Evolutionary conservation across 2,888 invertebrate genomes (phyloP), one percentile per base, ranked within the genome.

Genomic region (Fragum fragum): DNA sequence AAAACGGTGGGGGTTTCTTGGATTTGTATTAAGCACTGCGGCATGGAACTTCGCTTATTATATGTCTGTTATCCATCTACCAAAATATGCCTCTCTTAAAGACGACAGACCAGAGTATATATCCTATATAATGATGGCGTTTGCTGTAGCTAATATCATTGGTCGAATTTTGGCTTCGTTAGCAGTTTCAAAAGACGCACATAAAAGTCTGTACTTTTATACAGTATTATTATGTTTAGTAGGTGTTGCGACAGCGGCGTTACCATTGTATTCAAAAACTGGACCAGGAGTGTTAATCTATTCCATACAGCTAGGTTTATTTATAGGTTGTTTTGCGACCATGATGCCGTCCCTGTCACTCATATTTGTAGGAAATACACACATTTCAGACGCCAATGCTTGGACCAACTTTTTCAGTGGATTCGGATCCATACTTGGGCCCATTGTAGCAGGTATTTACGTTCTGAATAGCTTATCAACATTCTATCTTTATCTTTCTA

Each of bases 261-360:
- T 85, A 18, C 74, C 75, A 7, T 69, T 79, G 3, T 85, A 85
- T 59, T 74, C 80, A 16, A 57, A 55, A 1, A 9, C 66, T 11
- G 32, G 32, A 21, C 32, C 55, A 14, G 82, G 77, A 3, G 36
- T 36, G 3, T 75, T 75, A 28, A 42, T 78, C 14, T 85, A 82
- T 29, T 53, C 83, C 14, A 55, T 80, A 1, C 72, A 81, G 32
- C 55, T 87, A 7, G 87, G 87, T 21, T 14, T 87, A 11, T 83
- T 77, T 59, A 76, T 76, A 36, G 86, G 84, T 11, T 78, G 71
- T 47, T 79, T 83, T 29, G 84, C 79, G 36, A 53, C 81, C 1
- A 75, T 87, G 68, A 78, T 86, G 78, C 83, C 79, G n/a, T 79
- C 86, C 5, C 26, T 87, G 18, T 77, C 86, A 0, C 59, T 86